Evolutionary conservation across 1,140 invertebrate genomes (phyloP).

Genomic region (Oedothorax gibbosus): DNA sequence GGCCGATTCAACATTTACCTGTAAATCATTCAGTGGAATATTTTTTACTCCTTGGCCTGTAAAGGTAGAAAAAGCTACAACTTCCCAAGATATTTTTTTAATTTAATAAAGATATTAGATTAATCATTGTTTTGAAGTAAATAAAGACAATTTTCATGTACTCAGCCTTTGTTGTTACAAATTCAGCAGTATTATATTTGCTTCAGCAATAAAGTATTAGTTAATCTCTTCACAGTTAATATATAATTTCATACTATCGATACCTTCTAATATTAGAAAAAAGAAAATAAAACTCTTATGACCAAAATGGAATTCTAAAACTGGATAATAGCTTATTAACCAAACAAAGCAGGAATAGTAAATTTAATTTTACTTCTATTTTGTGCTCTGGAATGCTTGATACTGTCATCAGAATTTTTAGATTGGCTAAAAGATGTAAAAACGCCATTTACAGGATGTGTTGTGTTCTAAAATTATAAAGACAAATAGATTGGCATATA

Average conservation of each 20-base stretch:
- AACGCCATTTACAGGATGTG: conserved; percentile 66
- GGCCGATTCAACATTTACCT: conserved; percentile 42
- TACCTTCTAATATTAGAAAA: neutral
- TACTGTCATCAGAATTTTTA: conserved; percentile 13
- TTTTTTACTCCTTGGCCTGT: too few relatives aligned
- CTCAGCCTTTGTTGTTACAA: too few relatives aligned
- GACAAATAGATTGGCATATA: neutral
- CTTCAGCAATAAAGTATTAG: too few relatives aligned
- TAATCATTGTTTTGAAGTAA: too few relatives aligned
- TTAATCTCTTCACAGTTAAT: too few relatives aligned
- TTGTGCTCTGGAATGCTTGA: conserved; percentile 33
- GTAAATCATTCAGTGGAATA: neutral
- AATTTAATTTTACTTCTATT: conserved; percentile 19
- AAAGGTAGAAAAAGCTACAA: too few relatives aligned
- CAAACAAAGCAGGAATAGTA: neutral
- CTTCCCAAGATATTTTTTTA: too few relatives aligned
- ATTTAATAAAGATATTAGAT: too few relatives aligned
- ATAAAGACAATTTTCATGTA: too few relatives aligned
- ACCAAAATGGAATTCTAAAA: neutral
- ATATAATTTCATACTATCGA: too few relatives aligned
- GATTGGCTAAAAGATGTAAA: conserved; percentile 50
- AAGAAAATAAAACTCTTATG: neutral
- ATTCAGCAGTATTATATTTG: too few relatives aligned
- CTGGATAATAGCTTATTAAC: neutral
- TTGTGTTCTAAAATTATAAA: conserved; percentile 62